phyloP scores from a whole-genome alignment of 2,888 invertebrate genomes.

The Nesidiocoris tenuis region DNA sequence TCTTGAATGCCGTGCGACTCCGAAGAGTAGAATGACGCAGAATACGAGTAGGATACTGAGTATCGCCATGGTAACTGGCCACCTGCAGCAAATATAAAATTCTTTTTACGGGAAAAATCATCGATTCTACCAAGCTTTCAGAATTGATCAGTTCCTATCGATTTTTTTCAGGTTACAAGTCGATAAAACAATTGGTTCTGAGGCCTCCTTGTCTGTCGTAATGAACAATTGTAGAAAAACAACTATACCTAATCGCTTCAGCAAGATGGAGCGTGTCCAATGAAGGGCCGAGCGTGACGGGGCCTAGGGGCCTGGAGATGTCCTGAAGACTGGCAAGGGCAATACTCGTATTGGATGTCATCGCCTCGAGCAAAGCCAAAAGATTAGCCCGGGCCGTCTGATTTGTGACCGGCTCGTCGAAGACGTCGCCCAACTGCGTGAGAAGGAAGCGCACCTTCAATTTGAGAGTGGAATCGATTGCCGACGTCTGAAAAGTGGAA shows the following conservation, averaged over 20 bases:
- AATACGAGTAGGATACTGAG: slow-evolving; percentile 81
- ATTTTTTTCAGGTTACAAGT: neutral
- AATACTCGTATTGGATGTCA: slow-evolving; percentile 71
- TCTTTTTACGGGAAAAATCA: too few species aligned
- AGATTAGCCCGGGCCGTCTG: slow-evolving; percentile 72
- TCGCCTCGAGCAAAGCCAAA: slow-evolving; percentile 67
- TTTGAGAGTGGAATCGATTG: slow-evolving; percentile 71
- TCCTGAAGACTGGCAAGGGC: slow-evolving; percentile 76
- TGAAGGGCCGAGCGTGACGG: slow-evolving; percentile 64
- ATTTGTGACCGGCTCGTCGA: slow-evolving; percentile 75
- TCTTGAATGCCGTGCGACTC: slow-evolving; percentile 83
- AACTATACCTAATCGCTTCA: slow-evolving; percentile 55
- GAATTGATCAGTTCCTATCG: slow-evolving; percentile 3
- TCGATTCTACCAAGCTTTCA: too few species aligned
- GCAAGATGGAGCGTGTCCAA: slow-evolving; percentile 52
- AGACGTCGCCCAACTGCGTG: slow-evolving; percentile 70
- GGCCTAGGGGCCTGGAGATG: slow-evolving; percentile 69
- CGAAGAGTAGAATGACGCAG: slow-evolving; percentile 84
- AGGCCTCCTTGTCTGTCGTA: too few species aligned
- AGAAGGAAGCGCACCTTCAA: slow-evolving; percentile 69
- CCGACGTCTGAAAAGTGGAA: slow-evolving; percentile 68
- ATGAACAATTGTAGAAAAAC: too few species aligned
- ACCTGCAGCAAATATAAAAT: too few species aligned
- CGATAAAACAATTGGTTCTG: too few species aligned
- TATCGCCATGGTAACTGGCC: slow-evolving; percentile 87